A percentile compares a stretch with the other conserved stretches of the same genome.
These are phyloP conservation scores for Naso thynnoides DNA, from an alignment of 2,797 vertebrate species.

Conservation along the genomic window DNA sequence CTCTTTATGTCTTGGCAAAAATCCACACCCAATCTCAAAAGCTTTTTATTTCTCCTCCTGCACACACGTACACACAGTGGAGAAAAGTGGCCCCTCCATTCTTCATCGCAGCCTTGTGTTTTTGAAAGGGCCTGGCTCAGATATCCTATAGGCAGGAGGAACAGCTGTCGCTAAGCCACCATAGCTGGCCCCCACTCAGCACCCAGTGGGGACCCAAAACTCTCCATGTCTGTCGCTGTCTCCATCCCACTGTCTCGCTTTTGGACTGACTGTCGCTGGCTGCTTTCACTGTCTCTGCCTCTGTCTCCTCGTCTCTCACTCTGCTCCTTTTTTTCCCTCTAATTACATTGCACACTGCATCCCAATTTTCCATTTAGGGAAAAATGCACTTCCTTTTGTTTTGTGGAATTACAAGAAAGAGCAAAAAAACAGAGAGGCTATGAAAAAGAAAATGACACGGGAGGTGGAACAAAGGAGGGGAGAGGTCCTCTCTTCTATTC, in stretches of 20 bases:
- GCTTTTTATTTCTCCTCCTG: slow-evolving; percentile 42
- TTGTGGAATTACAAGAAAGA: slow-evolving; percentile 22
- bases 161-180: slow-evolving; percentile 91
- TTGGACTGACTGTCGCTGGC: slow-evolving; percentile 40
- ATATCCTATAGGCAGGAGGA: slow-evolving; percentile 89
- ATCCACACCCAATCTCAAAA: slow-evolving; percentile 62
- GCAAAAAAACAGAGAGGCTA: slow-evolving; percentile 18
- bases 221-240: slow-evolving; percentile 62
- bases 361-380: slow-evolving; percentile 36
- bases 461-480: slow-evolving; percentile 57
- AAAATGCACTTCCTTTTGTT: slow-evolving; percentile 25
- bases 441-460: slow-evolving; percentile 52
- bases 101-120: slow-evolving; percentile 87
- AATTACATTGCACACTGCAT: slow-evolving; percentile 32
- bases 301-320: slow-evolving; percentile 9
- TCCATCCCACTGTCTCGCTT: slow-evolving; percentile 63
- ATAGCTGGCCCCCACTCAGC: slow-evolving; percentile 70
- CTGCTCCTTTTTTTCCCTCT: slow-evolving; percentile 6
- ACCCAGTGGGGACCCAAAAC: slow-evolving; percentile 75
- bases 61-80: slow-evolving; percentile 28
- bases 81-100: slow-evolving; percentile 73
- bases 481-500: slow-evolving; percentile 56
- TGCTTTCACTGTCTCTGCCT: slow-evolving; percentile 52
- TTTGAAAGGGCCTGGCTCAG: slow-evolving; percentile 92
- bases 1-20: slow-evolving; percentile 66